Conservation (phyloP, 2,888 invertebrate species). For the Eurois occulta region DNA sequence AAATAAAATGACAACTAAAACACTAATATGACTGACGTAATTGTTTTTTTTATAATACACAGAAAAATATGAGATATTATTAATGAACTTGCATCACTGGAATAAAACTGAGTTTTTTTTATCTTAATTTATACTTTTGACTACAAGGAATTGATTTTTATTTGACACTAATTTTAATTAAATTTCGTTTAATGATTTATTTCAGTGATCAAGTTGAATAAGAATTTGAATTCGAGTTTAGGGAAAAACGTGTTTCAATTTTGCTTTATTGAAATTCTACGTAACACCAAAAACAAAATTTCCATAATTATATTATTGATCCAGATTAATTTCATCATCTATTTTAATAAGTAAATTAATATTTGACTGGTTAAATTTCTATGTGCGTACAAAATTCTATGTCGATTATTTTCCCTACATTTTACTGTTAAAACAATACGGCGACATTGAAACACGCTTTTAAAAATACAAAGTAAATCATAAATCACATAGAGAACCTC, state of each 20-base stretch:
- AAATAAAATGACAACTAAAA: conserved; percentile 56
- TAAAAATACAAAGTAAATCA: conserved; percentile 52
- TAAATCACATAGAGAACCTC: conserved; percentile 57
- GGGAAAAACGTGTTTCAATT: conserved; percentile 39
- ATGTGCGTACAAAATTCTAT: conserved; percentile 17
- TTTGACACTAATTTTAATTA: conserved; percentile 58
- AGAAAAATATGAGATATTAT: conserved; percentile 50
- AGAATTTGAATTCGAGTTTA: conserved; percentile 44
- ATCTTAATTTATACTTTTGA: conserved; percentile 58
- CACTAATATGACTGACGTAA: conserved; percentile 65
- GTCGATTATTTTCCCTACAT: not conserved
- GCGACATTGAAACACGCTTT: conserved; percentile 49
- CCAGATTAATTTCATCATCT: not conserved
- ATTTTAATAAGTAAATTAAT: not conserved
- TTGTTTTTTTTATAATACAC: conserved; percentile 49
- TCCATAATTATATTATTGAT: not conserved
- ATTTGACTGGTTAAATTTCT: not conserved
- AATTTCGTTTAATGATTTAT: conserved; percentile 43
- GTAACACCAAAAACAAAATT: not conserved
- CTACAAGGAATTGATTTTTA: conserved; percentile 63
- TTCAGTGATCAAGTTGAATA: conserved; percentile 60
- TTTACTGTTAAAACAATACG: conserved; percentile 6
- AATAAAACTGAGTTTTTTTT: conserved; percentile 37
- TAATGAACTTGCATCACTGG: conserved; percentile 61
- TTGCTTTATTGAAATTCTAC: conserved; percentile 1